phyloP scores from a whole-genome alignment of 2,113 vertebrate genomes.

The Craseonycteris thonglongyai region DNA sequence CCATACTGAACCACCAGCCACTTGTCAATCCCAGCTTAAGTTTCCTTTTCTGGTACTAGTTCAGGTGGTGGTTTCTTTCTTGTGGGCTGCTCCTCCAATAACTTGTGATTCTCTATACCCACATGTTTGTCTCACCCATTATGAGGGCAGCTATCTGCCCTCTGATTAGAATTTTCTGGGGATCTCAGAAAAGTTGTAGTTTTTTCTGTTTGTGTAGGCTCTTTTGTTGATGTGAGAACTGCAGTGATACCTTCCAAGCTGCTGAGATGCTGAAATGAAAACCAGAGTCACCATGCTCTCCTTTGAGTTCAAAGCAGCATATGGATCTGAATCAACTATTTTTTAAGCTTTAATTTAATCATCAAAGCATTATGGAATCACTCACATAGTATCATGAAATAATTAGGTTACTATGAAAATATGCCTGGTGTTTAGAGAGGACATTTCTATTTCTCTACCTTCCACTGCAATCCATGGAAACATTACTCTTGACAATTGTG shows the following conservation, averaged over 20 bases:
- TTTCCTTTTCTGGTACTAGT: background rate
- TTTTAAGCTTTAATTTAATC: background rate
- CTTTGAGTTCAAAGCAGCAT: background rate
- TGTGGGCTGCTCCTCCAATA: background rate
- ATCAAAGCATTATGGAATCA: background rate
- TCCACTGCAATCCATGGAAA: background rate
- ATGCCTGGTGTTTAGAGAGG: background rate
- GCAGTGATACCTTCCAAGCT: background rate
- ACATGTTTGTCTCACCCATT: background rate
- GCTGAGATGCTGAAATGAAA: background rate
- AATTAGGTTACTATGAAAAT: background rate
- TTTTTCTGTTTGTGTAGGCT: background rate
- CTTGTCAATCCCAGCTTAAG: background rate
- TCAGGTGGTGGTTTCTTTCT: background rate
- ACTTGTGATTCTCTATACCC: background rate
- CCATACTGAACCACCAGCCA: background rate
- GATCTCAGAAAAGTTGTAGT: background rate
- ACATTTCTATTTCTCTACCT: background rate
- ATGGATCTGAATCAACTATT: background rate
- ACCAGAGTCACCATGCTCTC: background rate
- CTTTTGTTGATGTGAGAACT: background rate
- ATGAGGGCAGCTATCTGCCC: background rate
- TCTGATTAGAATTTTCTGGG: background rate
- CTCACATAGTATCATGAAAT: background rate
- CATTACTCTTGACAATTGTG: background rate